Percentiles rank a stretch among this genome's conserved stretches.
Conservation (phyloP, 1,140 invertebrate species). For the Adelges cooleyi region DNA sequence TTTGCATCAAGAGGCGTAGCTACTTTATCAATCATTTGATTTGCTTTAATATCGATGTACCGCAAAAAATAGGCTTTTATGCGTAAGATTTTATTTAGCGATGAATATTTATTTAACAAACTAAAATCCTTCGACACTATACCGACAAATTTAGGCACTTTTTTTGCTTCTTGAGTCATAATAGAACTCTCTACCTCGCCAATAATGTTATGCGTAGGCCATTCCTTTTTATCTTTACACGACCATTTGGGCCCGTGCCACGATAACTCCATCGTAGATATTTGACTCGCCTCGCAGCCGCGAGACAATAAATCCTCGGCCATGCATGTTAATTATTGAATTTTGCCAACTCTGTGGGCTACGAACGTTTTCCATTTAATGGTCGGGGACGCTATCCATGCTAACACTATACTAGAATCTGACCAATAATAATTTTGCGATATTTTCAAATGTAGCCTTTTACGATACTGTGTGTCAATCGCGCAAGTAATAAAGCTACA, state of each 20-base stretch:
- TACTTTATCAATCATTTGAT: neutral
- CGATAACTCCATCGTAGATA: slow-evolving; percentile 31
- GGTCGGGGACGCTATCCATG: slow-evolving; percentile 36
- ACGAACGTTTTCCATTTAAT: slow-evolving; percentile 38
- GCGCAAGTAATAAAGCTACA: slow-evolving; percentile 35
- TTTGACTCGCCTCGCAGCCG: slow-evolving; percentile 33
- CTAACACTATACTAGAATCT: slow-evolving; percentile 38
- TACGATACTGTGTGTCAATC: neutral
- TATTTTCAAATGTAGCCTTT: neutral
- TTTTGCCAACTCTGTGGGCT: slow-evolving; percentile 37
- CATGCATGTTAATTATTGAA: slow-evolving; percentile 38
- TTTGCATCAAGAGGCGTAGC: neutral
- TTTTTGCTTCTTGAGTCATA: neutral
- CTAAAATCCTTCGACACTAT: neutral
- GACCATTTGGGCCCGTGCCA: slow-evolving; percentile 31
- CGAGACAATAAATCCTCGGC: slow-evolving; percentile 40
- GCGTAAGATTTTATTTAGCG: neutral
- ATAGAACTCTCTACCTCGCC: neutral
- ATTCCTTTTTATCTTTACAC: neutral
- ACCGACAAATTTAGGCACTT: neutral
- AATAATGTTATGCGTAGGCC: neutral
- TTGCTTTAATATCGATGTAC: neutral
- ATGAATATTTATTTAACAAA: neutral
- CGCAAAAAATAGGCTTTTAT: neutral
- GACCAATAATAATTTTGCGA: slow-evolving; percentile 28